These are phyloP conservation scores for Philereme transversata DNA, from an alignment of 2,888 invertebrate genomes.

Conservation along the genomic window DNA sequence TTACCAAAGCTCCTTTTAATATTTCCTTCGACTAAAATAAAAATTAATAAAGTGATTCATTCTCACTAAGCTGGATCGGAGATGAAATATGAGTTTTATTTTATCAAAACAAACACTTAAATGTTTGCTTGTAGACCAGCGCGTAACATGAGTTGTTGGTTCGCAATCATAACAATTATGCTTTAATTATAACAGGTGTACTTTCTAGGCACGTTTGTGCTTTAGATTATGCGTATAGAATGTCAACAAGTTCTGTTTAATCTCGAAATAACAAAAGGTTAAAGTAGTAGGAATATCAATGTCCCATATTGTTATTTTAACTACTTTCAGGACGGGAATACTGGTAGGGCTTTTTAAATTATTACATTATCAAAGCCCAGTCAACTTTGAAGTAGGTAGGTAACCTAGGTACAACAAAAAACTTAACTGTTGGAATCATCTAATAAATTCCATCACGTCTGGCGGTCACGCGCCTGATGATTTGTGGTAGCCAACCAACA, in stretches of 20 bases:
- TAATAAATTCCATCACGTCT: slow-evolving; percentile 49
- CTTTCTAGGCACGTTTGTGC: slow-evolving; percentile 51
- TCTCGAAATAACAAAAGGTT: slow-evolving; percentile 12
- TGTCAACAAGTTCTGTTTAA: slow-evolving; percentile 10
- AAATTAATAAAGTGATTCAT: slow-evolving; percentile 25
- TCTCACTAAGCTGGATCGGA: slow-evolving; percentile 21
- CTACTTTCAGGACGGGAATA: too few relatives aligned
- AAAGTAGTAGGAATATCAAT: background rate
- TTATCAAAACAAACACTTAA: slow-evolving; percentile 47
- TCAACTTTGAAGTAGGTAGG: too few relatives aligned
- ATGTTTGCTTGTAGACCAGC: slow-evolving; percentile 46
- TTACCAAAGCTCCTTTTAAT: slow-evolving; percentile 9
- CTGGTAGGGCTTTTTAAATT: too few relatives aligned
- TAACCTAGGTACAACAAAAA: slow-evolving; percentile 30
- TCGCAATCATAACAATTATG: slow-evolving; percentile 51
- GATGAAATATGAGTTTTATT: slow-evolving; percentile 43
- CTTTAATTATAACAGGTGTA: slow-evolving; percentile 56
- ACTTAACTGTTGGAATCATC: slow-evolving; percentile 34
- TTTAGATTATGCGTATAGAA: slow-evolving; percentile 27
- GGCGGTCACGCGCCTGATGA: slow-evolving; percentile 49
- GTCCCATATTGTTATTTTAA: too few relatives aligned
- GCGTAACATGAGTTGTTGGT: slow-evolving; percentile 52
- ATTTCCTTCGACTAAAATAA: slow-evolving; percentile 7
- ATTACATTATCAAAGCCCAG: too few relatives aligned
- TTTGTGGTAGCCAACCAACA: slow-evolving; percentile 45